phyloP scores from a whole-genome alignment of 2,113 vertebrate species.

The Lathamus discolor region DNA sequence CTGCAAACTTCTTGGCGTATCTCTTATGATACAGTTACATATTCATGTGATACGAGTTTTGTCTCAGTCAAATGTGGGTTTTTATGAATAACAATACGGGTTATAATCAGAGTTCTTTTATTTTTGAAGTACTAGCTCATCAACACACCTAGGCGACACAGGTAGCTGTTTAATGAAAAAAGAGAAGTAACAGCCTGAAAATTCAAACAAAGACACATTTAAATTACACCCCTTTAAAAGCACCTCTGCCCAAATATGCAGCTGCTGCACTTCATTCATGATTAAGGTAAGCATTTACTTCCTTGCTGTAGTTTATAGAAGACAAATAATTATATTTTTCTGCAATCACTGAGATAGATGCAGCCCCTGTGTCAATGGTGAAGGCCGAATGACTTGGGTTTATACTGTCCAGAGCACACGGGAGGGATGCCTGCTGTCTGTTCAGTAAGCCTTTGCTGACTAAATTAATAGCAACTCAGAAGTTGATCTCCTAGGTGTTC shows the following conservation, averaged over 20 bases:
- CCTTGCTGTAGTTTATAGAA: neutral
- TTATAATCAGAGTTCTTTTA: neutral
- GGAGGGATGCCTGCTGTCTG: neutral
- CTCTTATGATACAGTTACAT: conserved; percentile 3
- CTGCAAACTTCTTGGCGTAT: conserved; percentile 11
- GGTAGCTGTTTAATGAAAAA: neutral
- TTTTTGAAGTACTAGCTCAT: neutral
- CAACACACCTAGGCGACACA: neutral
- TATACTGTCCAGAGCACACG: no score
- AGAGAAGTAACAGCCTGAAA: neutral
- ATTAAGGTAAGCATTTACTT: neutral
- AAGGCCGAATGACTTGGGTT: neutral
- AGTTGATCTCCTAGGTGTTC: neutral
- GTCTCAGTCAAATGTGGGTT: neutral
- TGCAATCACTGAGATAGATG: neutral
- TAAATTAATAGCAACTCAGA: neutral
- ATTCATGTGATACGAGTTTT: neutral
- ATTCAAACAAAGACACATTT: neutral
- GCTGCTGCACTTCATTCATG: neutral
- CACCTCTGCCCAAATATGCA: neutral
- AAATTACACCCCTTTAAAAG: neutral
- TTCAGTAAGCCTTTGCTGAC: neutral
- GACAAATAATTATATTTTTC: neutral
- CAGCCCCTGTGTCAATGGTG: neutral
- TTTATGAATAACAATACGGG: neutral